phyloP scores from a whole-genome alignment of 1,140 invertebrate genomes.

The Dreissena polymorpha region DNA sequence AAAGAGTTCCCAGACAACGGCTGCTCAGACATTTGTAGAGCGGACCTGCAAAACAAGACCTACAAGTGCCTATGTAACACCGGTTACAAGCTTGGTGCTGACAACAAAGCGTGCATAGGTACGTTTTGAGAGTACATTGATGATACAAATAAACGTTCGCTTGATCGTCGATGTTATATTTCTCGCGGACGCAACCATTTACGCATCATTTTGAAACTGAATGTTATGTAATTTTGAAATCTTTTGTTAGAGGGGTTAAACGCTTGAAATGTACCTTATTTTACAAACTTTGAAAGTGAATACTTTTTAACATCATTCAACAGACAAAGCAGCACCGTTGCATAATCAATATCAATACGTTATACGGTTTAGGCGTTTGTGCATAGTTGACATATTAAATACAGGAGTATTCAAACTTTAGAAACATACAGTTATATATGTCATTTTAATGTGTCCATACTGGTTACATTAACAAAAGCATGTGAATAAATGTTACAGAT shows the following conservation, averaged over 20 bases:
- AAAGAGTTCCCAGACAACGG: slow-evolving; percentile 23
- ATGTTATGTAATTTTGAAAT: neutral
- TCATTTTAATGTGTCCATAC: neutral
- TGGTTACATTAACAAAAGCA: neutral
- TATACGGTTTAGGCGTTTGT: neutral
- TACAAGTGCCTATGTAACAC: slow-evolving; percentile 24
- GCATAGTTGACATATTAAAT: neutral
- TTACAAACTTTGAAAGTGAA: neutral
- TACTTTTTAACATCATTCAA: no score
- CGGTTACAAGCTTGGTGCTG: slow-evolving; percentile 36
- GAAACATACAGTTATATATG: neutral
- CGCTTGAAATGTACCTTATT: neutral
- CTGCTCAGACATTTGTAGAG: slow-evolving; percentile 35
- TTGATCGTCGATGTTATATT: neutral
- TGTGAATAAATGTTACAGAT: slow-evolving; percentile 32
- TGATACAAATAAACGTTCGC: neutral
- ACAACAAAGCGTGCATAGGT: slow-evolving; percentile 49
- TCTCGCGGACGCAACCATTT: neutral
- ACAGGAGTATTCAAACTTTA: neutral
- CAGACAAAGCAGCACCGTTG: no score
- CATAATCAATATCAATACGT: neutral
- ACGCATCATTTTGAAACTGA: neutral
- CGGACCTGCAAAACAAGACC: neutral
- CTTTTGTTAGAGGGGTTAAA: neutral
- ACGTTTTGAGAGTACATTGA: neutral